A percentile compares a stretch with the other conserved stretches of the same genome.
These are phyloP conservation scores for Pandemis cinnamomeana DNA, from an alignment of 2,888 invertebrate species.

Conservation along the genomic window DNA sequence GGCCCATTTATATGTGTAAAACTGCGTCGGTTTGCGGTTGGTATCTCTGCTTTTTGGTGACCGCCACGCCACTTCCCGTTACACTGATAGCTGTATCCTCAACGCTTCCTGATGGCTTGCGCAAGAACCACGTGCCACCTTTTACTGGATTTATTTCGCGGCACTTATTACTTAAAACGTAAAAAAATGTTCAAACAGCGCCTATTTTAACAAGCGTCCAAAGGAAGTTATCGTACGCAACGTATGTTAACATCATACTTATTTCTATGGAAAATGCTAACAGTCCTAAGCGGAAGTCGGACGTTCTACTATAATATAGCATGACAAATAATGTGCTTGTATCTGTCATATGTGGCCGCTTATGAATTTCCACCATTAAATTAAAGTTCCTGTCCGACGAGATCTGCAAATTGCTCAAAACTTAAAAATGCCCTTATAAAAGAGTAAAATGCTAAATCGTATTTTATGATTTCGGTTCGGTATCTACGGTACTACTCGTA, in stretches of 20 bases:
- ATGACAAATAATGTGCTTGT: no score
- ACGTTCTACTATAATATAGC: not conserved
- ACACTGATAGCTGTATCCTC: constrained; percentile 64
- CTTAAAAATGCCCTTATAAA: not conserved
- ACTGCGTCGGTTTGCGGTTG: constrained; percentile 17
- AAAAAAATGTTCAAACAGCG: not conserved
- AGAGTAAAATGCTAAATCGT: constrained; percentile 1
- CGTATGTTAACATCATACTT: not conserved
- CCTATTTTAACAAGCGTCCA: not conserved
- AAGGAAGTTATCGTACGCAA: not conserved
- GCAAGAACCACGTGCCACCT: constrained; percentile 60
- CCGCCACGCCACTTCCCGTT: constrained; percentile 68
- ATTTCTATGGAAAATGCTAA: not conserved
- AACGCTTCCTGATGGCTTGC: constrained; percentile 69
- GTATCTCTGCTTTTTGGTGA: constrained; percentile 52
- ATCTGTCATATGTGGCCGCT: no score
- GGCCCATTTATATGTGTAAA: constrained; percentile 12
- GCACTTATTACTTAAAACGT: not conserved
- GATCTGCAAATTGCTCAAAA: no score
- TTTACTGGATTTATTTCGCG: constrained; percentile 40
- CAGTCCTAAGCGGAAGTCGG: not conserved
- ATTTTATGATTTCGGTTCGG: constrained; percentile 9
- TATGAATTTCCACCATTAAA: no score
- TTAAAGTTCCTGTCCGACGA: no score
- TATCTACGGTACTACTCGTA: constrained; percentile 17